Conservation (phyloP, 2,797 vertebrate species). For the Mormyrops attenuatus region DNA sequence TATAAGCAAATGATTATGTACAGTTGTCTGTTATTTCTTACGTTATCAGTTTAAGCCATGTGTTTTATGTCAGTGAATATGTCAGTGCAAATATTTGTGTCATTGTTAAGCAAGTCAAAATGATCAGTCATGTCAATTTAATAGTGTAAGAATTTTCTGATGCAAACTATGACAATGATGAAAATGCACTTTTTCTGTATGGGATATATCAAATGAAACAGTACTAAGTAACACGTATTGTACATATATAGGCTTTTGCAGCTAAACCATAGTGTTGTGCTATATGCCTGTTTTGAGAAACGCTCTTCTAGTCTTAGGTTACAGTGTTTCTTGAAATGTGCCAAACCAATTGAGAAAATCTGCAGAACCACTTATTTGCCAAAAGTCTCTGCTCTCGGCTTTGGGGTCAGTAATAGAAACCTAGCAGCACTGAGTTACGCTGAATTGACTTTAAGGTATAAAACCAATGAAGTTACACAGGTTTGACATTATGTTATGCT, state of each 20-base stretch:
- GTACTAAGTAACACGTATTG: neutral
- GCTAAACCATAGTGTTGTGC: neutral
- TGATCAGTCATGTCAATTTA: neutral
- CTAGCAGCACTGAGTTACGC: neutral
- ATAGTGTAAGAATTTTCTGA: neutral
- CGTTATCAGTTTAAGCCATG: neutral
- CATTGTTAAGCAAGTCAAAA: neutral
- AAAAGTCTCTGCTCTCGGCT: neutral
- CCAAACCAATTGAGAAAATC: neutral
- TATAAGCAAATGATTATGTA: neutral
- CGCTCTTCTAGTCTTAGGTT: neutral
- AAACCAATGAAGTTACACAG: neutral
- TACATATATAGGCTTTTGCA: neutral
- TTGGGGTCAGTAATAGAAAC: neutral
- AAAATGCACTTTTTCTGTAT: neutral
- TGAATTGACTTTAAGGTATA: neutral
- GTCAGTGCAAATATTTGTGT: neutral
- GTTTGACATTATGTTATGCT: neutral
- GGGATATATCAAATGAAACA: neutral
- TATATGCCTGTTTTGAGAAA: neutral
- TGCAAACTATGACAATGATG: neutral
- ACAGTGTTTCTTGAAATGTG: neutral
- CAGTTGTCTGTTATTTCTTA: neutral
- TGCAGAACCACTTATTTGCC: neutral
- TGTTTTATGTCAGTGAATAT: too few species aligned